Conservation (phyloP, 2,797 vertebrate species). For the Glyptemys insculpta region DNA sequence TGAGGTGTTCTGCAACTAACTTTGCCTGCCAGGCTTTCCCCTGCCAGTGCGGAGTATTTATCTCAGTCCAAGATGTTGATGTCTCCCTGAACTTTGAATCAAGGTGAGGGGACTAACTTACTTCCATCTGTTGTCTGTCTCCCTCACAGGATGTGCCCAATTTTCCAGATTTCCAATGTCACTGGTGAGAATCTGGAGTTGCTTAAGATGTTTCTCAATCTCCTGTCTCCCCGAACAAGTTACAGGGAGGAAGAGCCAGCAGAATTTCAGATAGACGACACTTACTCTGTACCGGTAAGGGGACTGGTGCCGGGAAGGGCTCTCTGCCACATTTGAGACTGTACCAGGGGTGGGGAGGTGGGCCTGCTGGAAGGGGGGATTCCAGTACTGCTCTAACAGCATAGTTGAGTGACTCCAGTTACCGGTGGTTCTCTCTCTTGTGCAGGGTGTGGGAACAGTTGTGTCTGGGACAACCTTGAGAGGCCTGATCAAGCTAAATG, state of each 20-base stretch:
- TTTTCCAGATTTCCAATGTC: slow-evolving; percentile 99
- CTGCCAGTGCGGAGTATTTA: slow-evolving; percentile 33
- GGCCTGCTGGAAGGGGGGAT: background rate
- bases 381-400: background rate
- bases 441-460: slow-evolving; percentile 96
- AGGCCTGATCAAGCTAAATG: slow-evolving; percentile 96
- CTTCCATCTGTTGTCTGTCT: background rate
- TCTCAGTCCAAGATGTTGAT: slow-evolving; percentile 53
- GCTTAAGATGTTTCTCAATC: slow-evolving; percentile 98
- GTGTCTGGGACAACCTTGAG: slow-evolving; percentile 97
- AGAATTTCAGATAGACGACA: slow-evolving; percentile 99
- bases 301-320: background rate
- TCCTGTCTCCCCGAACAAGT: slow-evolving; percentile 95
- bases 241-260: slow-evolving; percentile 96
- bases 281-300: slow-evolving; percentile 96
- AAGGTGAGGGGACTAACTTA: slow-evolving; percentile 20
- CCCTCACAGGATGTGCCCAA: slow-evolving; percentile 93
- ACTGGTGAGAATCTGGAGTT: slow-evolving; percentile 97
- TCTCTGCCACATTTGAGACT: background rate
- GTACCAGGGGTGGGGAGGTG: background rate
- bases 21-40: slow-evolving; percentile 44
- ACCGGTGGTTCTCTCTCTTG: slow-evolving; percentile 9
- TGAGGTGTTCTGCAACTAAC: slow-evolving; percentile 24
- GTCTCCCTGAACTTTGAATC: background rate
- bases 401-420: background rate